Conservation (phyloP, 2,888 invertebrate species). For the Caenorhabditis sp. region DNA sequence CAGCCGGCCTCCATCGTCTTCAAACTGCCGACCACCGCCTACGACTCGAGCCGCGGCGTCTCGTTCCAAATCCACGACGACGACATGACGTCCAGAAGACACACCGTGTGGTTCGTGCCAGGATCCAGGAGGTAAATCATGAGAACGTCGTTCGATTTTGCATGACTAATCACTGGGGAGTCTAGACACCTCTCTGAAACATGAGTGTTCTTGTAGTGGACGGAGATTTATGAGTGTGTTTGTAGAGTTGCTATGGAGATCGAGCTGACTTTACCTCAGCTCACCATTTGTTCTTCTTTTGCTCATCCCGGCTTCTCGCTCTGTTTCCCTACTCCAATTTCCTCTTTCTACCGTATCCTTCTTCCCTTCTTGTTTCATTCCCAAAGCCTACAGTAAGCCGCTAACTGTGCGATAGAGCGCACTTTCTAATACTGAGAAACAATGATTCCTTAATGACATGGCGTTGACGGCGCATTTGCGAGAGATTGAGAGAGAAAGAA, state of each 20-base stretch:
- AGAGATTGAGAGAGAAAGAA: conserved; percentile 34
- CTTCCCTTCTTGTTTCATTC: neutral
- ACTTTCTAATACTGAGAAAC: conserved; percentile 8
- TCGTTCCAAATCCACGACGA: conserved; percentile 55
- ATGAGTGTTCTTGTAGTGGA: too few relatives aligned
- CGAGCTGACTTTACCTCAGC: conserved; percentile 4
- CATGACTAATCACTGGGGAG: too few relatives aligned
- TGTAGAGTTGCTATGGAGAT: conserved; percentile 46
- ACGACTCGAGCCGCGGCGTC: conserved; percentile 51
- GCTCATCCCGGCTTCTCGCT: conserved; percentile 13
- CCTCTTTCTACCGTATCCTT: conserved; percentile 4
- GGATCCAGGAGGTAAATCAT: conserved; percentile 64
- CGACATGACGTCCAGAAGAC: conserved; percentile 66
- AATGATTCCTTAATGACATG: conserved; percentile 35
- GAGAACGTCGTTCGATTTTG: neutral
- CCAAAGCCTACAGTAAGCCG: neutral
- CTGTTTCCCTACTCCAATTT: conserved; percentile 20
- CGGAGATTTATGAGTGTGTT: conserved; percentile 35
- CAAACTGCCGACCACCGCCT: conserved; percentile 54
- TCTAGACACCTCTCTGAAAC: too few relatives aligned
- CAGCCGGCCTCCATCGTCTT: conserved; percentile 28
- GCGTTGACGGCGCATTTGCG: conserved; percentile 18
- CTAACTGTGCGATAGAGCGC: conserved; percentile 1
- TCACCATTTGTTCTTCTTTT: conserved; percentile 11
- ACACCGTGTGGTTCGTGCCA: conserved; percentile 72